phyloP scores from a whole-genome alignment of 2,113 vertebrate species.

The Dryoscopus gambensis region DNA sequence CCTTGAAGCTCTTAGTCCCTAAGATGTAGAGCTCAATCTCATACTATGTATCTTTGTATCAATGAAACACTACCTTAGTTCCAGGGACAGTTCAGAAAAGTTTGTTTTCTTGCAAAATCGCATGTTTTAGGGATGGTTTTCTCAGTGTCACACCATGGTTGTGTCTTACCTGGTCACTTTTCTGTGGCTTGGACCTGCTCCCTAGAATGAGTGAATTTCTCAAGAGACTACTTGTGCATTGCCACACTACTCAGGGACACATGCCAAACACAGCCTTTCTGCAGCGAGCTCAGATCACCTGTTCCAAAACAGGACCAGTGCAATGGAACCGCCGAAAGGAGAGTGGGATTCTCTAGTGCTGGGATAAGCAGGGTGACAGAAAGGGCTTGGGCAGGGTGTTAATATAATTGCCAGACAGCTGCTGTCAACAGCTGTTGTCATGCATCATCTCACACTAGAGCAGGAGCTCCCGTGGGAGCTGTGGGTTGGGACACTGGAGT shows the following conservation, averaged over 20 bases:
- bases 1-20: not conserved
- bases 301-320: not conserved
- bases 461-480: not conserved
- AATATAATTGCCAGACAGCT: not conserved
- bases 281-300: not conserved
- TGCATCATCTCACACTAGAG: not conserved
- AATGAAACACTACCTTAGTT: not conserved
- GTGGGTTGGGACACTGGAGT: fast-evolving
- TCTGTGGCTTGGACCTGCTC: not conserved
- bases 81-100: not conserved
- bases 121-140: not conserved
- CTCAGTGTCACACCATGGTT: not conserved
- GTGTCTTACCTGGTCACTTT: not conserved
- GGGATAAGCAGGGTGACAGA: not conserved
- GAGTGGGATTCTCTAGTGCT: not conserved
- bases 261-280: not conserved
- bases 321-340: not conserved
- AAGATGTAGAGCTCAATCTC: not conserved
- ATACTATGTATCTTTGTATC: not conserved
- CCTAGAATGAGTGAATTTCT: not conserved
- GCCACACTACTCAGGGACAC: not conserved
- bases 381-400: not conserved
- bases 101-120: not conserved
- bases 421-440: not conserved
- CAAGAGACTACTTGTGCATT: not conserved